Evolutionary conservation across 2,888 invertebrate genomes (phyloP).

Genomic region (Leptopilina drosophilae): DNA sequence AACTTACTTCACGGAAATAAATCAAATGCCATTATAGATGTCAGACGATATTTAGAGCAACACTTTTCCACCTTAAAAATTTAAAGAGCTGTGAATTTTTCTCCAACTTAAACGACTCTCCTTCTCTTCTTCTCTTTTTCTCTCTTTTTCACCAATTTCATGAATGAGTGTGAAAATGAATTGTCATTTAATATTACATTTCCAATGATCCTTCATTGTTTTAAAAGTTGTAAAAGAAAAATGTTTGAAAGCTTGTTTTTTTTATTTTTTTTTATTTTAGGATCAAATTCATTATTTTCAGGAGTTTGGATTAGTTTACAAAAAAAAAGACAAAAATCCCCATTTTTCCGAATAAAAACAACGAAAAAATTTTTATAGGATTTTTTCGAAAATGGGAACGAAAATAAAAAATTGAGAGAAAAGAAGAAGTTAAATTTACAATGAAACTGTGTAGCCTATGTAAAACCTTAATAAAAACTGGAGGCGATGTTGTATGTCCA

Average conservation of each 20-base stretch:
- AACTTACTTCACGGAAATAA: slow-evolving; percentile 4
- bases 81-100: neutral
- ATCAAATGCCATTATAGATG: slow-evolving; percentile 10
- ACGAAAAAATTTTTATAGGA: too few relatives aligned
- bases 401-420: too few relatives aligned
- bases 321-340: too few relatives aligned
- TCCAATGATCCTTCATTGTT: neutral
- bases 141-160: neutral
- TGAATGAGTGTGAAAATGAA: neutral
- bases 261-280: too few relatives aligned
- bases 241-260: neutral
- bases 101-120: neutral
- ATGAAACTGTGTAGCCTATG: neutral
- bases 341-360: too few relatives aligned
- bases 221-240: neutral
- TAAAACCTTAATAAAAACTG: neutral
- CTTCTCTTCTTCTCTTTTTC: too few relatives aligned
- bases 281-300: too few relatives aligned
- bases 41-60: slow-evolving; percentile 4
- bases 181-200: slow-evolving; percentile 13
- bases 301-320: too few relatives aligned
- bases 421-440: neutral
- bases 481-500: neutral
- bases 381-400: too few relatives aligned
- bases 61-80: neutral